Evolutionary conservation across 92 coral and sea anemone genomes (phyloP), one percentile per base, ranked within the genome.

Genomic region (Hydrozoanthus gracilis): DNA sequence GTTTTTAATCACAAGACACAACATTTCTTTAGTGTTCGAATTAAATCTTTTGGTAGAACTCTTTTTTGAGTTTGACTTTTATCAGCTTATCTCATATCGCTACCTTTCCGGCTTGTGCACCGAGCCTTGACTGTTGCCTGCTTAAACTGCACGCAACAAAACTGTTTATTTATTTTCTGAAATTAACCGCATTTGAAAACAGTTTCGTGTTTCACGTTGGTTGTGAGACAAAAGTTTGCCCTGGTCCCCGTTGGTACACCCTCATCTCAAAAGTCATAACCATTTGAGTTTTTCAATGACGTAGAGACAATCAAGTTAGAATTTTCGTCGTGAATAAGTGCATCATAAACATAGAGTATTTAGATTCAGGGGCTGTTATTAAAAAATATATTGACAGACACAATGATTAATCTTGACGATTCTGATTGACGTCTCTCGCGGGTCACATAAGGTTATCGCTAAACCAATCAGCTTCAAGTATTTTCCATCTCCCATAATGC

Each of bases 401-500:
- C 51, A 54, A 3, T 77, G 51, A 74, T 56, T 27, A 27, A 2
- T 27, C 39, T 27, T 27, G 39, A 27, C 39, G 39, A 27, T 71
- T 54, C 27, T 76, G 82, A 74, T 74, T 90, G 92, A 86, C 92
- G 71, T 56, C 45, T 51, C 35, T 39, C n/a, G 47, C 76, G 5
- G 77, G 83, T 62, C 88, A 72, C 86, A 84, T 16, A 77, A 73
- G 82, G 89, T 78, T 55, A 17, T 18, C 56, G 44, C 60, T 51
- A 65, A 87, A 82, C 92, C 90, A 90, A 90, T 90, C 88, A 90
- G 47, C 87, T 46, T 50, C 75, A n/a, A 56, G 86, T 10, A 86
- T 87, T 51, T 27, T n/a, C 61, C 45, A 67, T 61, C 88, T 90
- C 92, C 92, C 92, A 67, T 86, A 82, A 82, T 88, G 84, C 92